Percentiles rank a stretch among this genome's conserved stretches.
phyloP scores from a whole-genome alignment of 2,888 invertebrate species.

The Panopea generosa region DNA sequence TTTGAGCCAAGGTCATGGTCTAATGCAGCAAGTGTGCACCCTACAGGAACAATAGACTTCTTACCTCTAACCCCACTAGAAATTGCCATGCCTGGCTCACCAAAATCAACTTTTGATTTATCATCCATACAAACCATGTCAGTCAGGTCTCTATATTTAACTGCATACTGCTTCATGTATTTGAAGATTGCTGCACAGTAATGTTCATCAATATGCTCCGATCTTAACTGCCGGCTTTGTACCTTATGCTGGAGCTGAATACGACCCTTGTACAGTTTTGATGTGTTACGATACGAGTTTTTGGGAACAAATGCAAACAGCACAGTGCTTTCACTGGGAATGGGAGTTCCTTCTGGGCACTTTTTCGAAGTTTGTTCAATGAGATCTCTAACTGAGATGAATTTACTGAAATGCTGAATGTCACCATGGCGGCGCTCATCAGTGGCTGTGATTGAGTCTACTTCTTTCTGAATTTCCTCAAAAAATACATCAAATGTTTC shows the following conservation, averaged over 20 bases:
- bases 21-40: constrained; percentile 19
- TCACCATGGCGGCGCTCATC: constrained; percentile 53
- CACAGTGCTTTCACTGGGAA: constrained; percentile 54
- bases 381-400: constrained; percentile 52
- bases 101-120: constrained; percentile 30
- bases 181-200: constrained; percentile 53
- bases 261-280: constrained; percentile 46
- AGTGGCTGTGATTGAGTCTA: constrained; percentile 43
- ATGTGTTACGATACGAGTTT: constrained; percentile 36
- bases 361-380: constrained; percentile 32
- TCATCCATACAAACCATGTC: constrained; percentile 31
- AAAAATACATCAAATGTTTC: constrained; percentile 30
- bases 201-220: constrained; percentile 52
- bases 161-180: constrained; percentile 36
- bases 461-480: constrained; percentile 29
- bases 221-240: constrained; percentile 46
- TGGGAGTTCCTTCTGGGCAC: constrained; percentile 38
- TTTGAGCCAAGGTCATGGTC: constrained; percentile 60
- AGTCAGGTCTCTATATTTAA: constrained; percentile 4
- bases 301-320: constrained; percentile 53
- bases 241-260: constrained; percentile 43
- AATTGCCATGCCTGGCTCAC: constrained; percentile 37
- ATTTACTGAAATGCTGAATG: constrained; percentile 44
- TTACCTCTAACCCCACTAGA: constrained; percentile 51
- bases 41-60: constrained; percentile 50